Percentiles rank a stretch among this genome's conserved stretches.
phyloP scores from a whole-genome alignment of 2,113 vertebrate genomes.

The Poeciliopsis prolifica region DNA sequence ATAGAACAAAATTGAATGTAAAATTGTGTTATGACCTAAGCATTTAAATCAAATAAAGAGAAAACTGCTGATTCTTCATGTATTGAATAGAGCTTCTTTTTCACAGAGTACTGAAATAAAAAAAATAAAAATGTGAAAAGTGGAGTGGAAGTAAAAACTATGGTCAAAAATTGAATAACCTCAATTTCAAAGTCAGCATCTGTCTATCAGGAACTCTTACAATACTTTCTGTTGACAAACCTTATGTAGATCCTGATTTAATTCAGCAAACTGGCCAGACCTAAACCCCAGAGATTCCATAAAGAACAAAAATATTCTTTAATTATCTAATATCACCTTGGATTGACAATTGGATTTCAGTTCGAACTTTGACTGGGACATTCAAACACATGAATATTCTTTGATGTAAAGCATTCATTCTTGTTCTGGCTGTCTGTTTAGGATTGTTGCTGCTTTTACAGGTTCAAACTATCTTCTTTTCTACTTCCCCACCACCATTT shows the following conservation, averaged over 20 bases:
- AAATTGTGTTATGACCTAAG: not conserved
- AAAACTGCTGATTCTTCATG: no score
- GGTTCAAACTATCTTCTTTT: no score
- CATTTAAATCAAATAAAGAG: no score
- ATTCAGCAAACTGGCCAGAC: not conserved
- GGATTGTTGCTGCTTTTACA: not conserved
- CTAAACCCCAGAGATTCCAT: not conserved
- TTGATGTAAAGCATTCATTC: not conserved
- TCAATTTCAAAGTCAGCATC: not conserved
- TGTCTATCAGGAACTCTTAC: not conserved
- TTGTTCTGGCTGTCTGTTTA: not conserved
- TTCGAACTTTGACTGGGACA: not conserved
- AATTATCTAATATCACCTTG: no score
- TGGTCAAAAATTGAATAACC: no score
- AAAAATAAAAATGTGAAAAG: no score
- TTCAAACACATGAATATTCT: not conserved
- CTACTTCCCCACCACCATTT: not conserved
- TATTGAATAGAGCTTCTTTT: not conserved
- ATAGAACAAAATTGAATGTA: no score
- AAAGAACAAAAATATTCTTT: not conserved
- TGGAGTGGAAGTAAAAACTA: no score
- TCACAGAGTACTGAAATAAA: not conserved
- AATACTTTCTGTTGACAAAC: not conserved
- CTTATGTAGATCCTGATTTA: not conserved
- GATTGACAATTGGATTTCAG: not conserved